Evolutionary conservation across 1,140 invertebrate species (phyloP), one percentile per base, ranked within the genome.

Genomic region (Calliopsis andreniformis): DNA sequence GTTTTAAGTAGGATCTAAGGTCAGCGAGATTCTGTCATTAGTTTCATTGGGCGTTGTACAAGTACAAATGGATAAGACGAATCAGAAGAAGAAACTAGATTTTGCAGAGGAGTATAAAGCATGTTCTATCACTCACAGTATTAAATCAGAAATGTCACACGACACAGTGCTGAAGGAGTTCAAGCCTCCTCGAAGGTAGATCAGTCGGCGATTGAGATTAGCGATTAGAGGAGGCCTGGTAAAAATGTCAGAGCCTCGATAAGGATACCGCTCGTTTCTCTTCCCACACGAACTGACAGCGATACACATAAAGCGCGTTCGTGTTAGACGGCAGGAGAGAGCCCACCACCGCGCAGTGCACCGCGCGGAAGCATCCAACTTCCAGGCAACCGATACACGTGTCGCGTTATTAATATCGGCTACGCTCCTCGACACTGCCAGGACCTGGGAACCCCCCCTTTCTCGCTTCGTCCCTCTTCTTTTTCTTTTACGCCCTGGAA

Each of bases 351-450:
- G 32, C 32, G 28, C 32, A 42, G 28, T 20, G 49, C 20, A 56
- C 61, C 68, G 81, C 76, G 49, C 76, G 84, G 79, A 73, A 85
- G 81, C 78, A 63, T 70, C 68, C 47, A 75, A 75, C 32, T 80
- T 67, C 16, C 59, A 76, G 67, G 59, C 62, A 76, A 30, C 76
- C 67, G 82, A 86, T 88, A 84, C 83, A 88, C 80, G 80, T 84
- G 84, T 85, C 76, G 82, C 86, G 79, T 87, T 88, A 87, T 88
- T 86, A 87, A 89, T 89, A 87, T 86, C 77, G 79, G 83, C 75
- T 73, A 68, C 72, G 66, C 72, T 5, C 35, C 56, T 62, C 72
- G 78, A 35, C 58, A 72, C 73, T 58, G 32, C 32, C 82, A 79
- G 18, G 58, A 56, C 68, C 43, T 56, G 39, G 51, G 32, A 66